Evolutionary conservation across 1,140 invertebrate genomes (phyloP).

Genomic region (Microplitis demolitor): DNA sequence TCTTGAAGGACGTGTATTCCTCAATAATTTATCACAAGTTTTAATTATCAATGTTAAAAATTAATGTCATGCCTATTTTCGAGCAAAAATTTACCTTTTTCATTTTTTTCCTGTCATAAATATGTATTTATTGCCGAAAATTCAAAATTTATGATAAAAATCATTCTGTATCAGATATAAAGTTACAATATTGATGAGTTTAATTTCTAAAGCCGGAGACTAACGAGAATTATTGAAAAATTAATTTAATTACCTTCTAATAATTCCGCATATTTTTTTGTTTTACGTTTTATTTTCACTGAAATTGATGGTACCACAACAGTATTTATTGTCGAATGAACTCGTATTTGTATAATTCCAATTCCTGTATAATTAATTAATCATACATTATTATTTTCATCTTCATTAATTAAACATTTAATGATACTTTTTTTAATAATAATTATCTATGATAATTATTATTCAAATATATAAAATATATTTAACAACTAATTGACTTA

Average conservation of each 20-base stretch:
- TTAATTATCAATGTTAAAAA: too few species aligned
- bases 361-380: conserved; percentile 23
- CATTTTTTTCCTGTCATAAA: too few species aligned
- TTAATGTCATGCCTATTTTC: too few species aligned
- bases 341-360: conserved; percentile 25
- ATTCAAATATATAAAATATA: too few species aligned
- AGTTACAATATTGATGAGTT: background rate
- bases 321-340: conserved; percentile 33
- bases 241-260: conserved; percentile 58
- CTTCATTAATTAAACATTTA: too few species aligned
- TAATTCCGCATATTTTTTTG: conserved; percentile 60
- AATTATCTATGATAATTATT: background rate
- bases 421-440: background rate
- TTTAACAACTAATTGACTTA: too few species aligned
- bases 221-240: conserved; percentile 22
- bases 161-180: too few species aligned
- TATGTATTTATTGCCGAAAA: too few species aligned
- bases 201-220: conserved; percentile 4
- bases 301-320: conserved; percentile 28
- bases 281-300: conserved; percentile 46
- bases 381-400: background rate
- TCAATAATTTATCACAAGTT: too few species aligned
- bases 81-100: too few species aligned
- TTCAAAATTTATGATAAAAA: too few species aligned
- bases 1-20: too few species aligned